Evolutionary conservation across 2,888 invertebrate genomes (phyloP), one percentile per base, ranked within the genome.

Genomic region (Amphipyra tragopoginis): DNA sequence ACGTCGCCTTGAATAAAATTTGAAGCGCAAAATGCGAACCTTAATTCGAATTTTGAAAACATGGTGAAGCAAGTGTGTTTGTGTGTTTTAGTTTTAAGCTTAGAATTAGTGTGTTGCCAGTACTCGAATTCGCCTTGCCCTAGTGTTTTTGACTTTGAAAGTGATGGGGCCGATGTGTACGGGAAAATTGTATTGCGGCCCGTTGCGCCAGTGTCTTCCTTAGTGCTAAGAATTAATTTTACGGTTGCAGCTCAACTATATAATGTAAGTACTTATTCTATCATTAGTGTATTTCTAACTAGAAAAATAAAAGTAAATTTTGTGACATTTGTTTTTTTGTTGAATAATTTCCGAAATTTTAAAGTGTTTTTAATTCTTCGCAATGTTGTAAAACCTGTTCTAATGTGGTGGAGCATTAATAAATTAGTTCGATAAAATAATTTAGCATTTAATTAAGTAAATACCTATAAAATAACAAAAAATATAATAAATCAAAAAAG

Each of bases 61-160:
- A 72, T 55, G 65, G 69, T 83, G 79, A 82, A 77, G 79, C 81
- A 80, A 64, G 72, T 77, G 61, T 77, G 70, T 81, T 65, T 81
- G 45, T 61, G 59, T 75, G 69, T 86, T 62, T 26, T 83, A 65
- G 54, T 83, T 63, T 55, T 87, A 64, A 70, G 70, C 83, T 59
- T 75, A 81, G 55, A 67, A 76, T 72, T 80, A 83, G 63, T 81
- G 76, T 65, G 82, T 83, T 39, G 85, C 38, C 88, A 89, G 58
- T 81, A 81, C 64, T 66, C 77, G 3, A 81, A 80, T 29, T 90
- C 91, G 1, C 92, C 92, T 0, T 93, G 93, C 49, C 92, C 92
- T 5, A 78, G 83, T 29, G 68, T 86, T 49, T 93, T 93, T 83
- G 83, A 86, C 11, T 93, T 89, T 61, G 83, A 79, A 56, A 79